A percentile compares a stretch with the other conserved stretches of the same genome.
Conservation (phyloP, 2,113 vertebrate species). For the Caranx ignobilis region DNA sequence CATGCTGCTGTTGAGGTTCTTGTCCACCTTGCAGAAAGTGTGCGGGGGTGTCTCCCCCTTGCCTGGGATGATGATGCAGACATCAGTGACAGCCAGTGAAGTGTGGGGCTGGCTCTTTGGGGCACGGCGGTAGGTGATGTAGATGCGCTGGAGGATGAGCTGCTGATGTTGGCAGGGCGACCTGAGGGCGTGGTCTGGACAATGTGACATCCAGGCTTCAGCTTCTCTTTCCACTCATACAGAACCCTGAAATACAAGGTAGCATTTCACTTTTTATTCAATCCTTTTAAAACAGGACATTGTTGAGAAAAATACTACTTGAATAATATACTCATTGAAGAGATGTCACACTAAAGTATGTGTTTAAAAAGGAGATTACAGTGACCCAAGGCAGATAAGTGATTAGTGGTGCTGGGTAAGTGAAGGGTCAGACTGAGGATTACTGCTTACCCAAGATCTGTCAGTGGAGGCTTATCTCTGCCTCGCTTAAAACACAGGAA, state of each 20-base stretch:
- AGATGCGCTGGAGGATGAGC: slow-evolving; percentile 94
- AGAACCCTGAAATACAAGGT: slow-evolving; percentile 85
- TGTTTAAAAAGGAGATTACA: slow-evolving; percentile 66
- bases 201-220: slow-evolving; percentile 96
- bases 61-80: slow-evolving; percentile 95
- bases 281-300: background rate
- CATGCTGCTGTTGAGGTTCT: slow-evolving; percentile 98
- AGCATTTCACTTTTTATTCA: background rate
- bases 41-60: slow-evolving; percentile 98
- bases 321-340: slow-evolving; percentile 34
- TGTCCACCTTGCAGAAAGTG: slow-evolving; percentile 98
- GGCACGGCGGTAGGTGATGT: slow-evolving; percentile 95
- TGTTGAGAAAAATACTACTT: background rate
- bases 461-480: slow-evolving; percentile 97
- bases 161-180: slow-evolving; percentile 94
- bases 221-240: slow-evolving; percentile 97
- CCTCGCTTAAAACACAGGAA: slow-evolving; percentile 96
- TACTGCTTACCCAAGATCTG: slow-evolving; percentile 95
- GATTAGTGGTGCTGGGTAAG: slow-evolving; percentile 71
- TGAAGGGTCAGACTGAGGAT: slow-evolving; percentile 69
- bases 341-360: slow-evolving; percentile 37
- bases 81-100: slow-evolving; percentile 94
- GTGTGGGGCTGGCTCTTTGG: slow-evolving; percentile 92
- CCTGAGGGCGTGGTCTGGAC: slow-evolving; percentile 95
- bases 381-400: slow-evolving; percentile 41